A percentile compares a stretch with the other conserved stretches of the same genome.
These are phyloP conservation scores for Zophobas morio DNA, from an alignment of 1,140 invertebrate species.

Conservation along the genomic window DNA sequence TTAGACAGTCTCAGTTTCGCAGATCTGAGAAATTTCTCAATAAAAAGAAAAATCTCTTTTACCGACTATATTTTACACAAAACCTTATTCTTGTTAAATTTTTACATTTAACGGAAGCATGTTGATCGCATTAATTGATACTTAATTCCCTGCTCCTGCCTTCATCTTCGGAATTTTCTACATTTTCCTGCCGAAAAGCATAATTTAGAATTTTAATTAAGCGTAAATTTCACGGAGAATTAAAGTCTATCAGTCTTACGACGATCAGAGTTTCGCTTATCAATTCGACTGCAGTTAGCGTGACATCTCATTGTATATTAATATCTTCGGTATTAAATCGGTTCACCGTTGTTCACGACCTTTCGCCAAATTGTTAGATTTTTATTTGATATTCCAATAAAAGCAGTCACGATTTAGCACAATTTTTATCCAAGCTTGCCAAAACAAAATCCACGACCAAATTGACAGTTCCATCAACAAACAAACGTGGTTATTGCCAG, in stretches of 20 bases:
- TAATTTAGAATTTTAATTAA: conserved; percentile 13
- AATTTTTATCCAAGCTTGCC: neutral
- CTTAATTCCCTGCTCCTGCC: neutral
- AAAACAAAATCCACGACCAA: neutral
- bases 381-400: conserved; percentile 3
- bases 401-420: neutral
- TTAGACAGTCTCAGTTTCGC: conserved; percentile 28
- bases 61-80: conserved; percentile 14
- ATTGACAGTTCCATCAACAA: neutral
- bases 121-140: conserved; percentile 21
- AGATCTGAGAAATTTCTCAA: conserved; percentile 32
- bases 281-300: neutral
- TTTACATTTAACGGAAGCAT: conserved; percentile 10
- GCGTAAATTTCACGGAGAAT: neutral
- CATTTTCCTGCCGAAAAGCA: neutral
- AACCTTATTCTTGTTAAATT: conserved; percentile 25
- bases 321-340: neutral
- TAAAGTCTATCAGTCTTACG: neutral
- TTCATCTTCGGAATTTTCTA: neutral
- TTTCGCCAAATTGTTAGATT: conserved; percentile 2
- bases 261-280: neutral
- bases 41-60: conserved; percentile 30
- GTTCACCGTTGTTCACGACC: neutral
- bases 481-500: neutral
- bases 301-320: neutral